phyloP scores from a whole-genome alignment of 2,113 vertebrate species.

The Odocoileus virginianus region DNA sequence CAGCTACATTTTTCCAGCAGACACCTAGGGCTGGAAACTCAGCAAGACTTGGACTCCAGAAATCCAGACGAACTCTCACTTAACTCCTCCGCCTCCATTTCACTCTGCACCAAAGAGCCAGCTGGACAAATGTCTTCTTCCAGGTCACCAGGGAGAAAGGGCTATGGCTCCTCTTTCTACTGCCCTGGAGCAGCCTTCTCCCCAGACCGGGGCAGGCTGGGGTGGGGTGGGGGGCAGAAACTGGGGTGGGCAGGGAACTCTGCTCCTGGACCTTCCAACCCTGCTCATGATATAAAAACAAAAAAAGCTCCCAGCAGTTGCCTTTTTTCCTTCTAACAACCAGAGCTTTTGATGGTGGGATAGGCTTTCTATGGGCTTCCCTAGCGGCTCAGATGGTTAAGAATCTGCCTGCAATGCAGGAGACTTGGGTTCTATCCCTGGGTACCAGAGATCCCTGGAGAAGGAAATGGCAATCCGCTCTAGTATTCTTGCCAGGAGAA shows the following conservation, averaged over 20 bases:
- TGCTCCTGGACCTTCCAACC: rapidly evolving
- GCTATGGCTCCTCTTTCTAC: rapidly evolving
- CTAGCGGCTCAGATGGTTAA: neutral
- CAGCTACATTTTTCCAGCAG: constrained; percentile 17
- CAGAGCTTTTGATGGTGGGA: neutral
- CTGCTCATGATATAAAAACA: neutral
- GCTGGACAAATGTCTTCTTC: neutral
- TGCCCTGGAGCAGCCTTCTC: rapidly evolving
- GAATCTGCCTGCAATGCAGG: neutral
- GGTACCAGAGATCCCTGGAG: neutral
- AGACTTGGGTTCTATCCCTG: neutral
- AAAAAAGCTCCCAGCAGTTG: rapidly evolving
- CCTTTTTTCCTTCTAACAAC: neutral
- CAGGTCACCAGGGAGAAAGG: neutral
- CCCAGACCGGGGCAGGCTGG: neutral
- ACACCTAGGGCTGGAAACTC: constrained; percentile 22
- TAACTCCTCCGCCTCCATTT: neutral
- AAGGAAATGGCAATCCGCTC: neutral
- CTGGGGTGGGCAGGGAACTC: neutral
- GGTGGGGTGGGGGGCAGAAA: neutral
- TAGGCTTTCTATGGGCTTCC: neutral
- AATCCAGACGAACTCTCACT: neutral
- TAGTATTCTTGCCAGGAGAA: neutral
- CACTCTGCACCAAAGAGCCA: neutral
- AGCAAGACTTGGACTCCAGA: constrained; percentile 27